Evolutionary conservation across 2,113 vertebrate species (phyloP).

Genomic region (Suncus etruscus): DNA sequence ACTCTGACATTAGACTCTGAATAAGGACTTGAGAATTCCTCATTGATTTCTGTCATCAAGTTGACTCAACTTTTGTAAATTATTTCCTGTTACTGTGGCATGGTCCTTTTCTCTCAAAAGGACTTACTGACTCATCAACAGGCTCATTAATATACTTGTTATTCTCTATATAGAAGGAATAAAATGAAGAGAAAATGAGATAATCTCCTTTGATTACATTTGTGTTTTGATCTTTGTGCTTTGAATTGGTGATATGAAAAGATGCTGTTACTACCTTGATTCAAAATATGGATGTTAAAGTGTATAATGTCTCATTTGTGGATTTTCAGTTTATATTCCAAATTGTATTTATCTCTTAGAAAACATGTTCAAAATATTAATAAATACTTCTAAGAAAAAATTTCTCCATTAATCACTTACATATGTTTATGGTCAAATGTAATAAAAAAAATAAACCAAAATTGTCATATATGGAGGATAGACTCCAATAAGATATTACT

Average conservation of each 20-base stretch:
- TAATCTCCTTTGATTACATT: background rate
- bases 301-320: background rate
- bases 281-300: constrained; percentile 14
- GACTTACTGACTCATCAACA: background rate
- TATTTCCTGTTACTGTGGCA: background rate
- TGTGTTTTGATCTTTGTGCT: background rate
- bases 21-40: constrained; percentile 17
- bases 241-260: background rate
- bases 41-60: constrained; percentile 1
- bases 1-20: constrained; percentile 59
- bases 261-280: background rate
- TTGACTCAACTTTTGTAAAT: constrained; percentile 18
- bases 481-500: background rate
- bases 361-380: background rate
- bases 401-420: background rate
- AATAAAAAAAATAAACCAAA: background rate
- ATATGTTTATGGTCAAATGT: constrained; percentile 7
- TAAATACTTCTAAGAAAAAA: background rate
- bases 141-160: background rate
- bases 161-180: background rate
- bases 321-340: background rate
- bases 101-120: background rate
- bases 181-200: background rate
- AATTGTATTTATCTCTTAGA: background rate
- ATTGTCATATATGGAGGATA: background rate